Base-by-base conservation (phyloP, 2,113 vertebrate species). In the Eudyptes chrysolophus region DNA sequence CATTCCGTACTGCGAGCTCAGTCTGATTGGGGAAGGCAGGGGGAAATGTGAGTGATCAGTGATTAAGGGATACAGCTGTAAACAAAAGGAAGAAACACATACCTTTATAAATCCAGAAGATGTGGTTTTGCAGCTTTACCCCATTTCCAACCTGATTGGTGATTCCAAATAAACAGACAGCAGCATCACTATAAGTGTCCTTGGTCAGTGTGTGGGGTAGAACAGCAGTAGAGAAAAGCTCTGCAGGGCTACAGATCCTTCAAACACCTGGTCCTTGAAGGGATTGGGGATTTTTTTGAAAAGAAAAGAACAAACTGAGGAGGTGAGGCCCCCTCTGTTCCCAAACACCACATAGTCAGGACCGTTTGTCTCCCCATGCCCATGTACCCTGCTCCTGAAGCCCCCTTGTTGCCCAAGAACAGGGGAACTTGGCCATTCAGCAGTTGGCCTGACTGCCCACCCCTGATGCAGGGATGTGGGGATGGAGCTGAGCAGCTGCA, bases 121-220 rank as follows among this genome's bases (percentile, higher is more conserved):
- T 32, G 46, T 51, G 49, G 25, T n/a, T 95, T 93, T 94, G 60
- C 82, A 92, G 89, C 84, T 88, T 92, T 80, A 76, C 24, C 85
- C 70, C 58, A 30, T 80, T 89, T 85, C 70, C 81, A 72, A 0
- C 48, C 66, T 89, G 48, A 83, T 25, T 6, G 4, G 46, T 92
- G 62, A 74, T 92, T 93, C 24, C 81, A 87, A 91, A 97, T 96
- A 97, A 96, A 96, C 32, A 80, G 66, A 44, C 78, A 62, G 57
- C 61, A 94, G 69, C 70, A 94, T 49, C 80, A 55, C 49, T 69
- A 1, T 6, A 20, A 75, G 48, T 61, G 91, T 95, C 78, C 26
- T 94, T 72, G 16, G 46, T 95, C 74, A n/a, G 54, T 2, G 0
- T 19, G 40, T 46, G 32, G 24, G 57, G 25, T 24, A 51, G 61